Base-by-base conservation (phyloP, 2,113 vertebrate species). In the Psettodes erumei region DNA sequence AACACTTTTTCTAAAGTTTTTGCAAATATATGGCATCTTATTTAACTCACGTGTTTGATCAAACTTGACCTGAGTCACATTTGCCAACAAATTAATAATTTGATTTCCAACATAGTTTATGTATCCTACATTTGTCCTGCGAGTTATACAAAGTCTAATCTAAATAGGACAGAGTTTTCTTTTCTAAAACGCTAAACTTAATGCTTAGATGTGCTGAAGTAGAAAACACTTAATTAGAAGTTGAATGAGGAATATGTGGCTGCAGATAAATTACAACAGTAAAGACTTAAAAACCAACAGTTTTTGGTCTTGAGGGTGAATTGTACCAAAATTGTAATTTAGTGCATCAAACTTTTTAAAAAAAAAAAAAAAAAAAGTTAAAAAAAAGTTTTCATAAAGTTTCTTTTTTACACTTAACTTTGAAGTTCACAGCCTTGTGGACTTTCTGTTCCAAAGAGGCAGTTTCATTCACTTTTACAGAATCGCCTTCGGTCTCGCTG, bases 241-340 rank as follows among this genome's bases (percentile, higher is more conserved):
- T 38, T 55, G 6, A 32, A 47, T 33, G 12, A 13, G 42, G 8
- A 62, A 25, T 1, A 0, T 13, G 43, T 54, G 25, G 33, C 25
- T 32, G 48, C 47, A 0, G 42, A 35, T 7, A 6, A 37, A n/a
- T 33, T 60, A 5, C 10, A 62, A 45, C 33, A 50, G 5, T 25
- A 16, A n/a, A 28, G 6, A 2, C 47, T 25, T 1, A n/a, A n/a
- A n/a, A n/a, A n/a, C 5, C 3, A 0, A 12, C 32, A 42, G 6
- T 0, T 0, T 50, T 58, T 32, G 5, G 4, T 5, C 9, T 56
- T 0, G 1, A 13, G 0, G 47, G 2, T 27, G 12, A 7, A 16
- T 45, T 43, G 6, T 28, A 2, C 13, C 30, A n/a, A 3, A 45
- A 54, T 35, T 4, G 1, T 35, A 23, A 62, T 21, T 45, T 18